A percentile compares a stretch with the other conserved stretches of the same genome.
Evolutionary conservation across 2,113 vertebrate species (phyloP).

Genomic region (Coracopsis vasa): DNA sequence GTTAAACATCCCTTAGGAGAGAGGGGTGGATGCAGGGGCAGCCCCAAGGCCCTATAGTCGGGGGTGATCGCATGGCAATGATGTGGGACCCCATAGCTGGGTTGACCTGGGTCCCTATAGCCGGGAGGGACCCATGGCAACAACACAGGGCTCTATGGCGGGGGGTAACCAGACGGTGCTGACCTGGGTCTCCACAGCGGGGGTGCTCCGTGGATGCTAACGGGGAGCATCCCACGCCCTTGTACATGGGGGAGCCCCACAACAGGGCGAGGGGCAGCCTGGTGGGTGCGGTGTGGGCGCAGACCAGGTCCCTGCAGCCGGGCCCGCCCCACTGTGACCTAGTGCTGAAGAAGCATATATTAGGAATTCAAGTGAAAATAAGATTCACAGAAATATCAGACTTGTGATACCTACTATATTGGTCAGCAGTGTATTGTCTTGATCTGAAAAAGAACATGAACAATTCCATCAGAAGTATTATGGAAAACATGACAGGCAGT

Average conservation of each 20-base stretch:
- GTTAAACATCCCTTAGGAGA: neutral
- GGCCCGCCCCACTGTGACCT: neutral
- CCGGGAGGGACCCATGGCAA: neutral
- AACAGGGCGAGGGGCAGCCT: neutral
- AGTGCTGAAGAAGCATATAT: neutral
- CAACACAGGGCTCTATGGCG: neutral
- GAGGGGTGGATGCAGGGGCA: neutral
- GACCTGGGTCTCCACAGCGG: rapidly evolving
- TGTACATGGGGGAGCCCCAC: neutral
- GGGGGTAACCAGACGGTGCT: rapidly evolving
- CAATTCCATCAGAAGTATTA: neutral
- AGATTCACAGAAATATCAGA: constrained; percentile 5
- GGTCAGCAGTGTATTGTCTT: neutral
- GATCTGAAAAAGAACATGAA: neutral
- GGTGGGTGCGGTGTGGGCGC: neutral
- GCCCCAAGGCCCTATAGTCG: rapidly evolving
- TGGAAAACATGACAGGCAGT: neutral
- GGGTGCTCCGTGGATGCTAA: neutral
- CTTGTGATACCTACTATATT: neutral
- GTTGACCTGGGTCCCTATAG: neutral
- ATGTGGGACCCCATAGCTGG: neutral
- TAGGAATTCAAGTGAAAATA: neutral
- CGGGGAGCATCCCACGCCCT: too few species aligned
- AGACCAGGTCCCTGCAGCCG: rapidly evolving
- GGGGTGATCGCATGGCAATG: neutral